Evolutionary conservation across 2,797 vertebrate species (phyloP), one percentile per base, ranked within the genome.

Genomic region (Epinephelus coioides): DNA sequence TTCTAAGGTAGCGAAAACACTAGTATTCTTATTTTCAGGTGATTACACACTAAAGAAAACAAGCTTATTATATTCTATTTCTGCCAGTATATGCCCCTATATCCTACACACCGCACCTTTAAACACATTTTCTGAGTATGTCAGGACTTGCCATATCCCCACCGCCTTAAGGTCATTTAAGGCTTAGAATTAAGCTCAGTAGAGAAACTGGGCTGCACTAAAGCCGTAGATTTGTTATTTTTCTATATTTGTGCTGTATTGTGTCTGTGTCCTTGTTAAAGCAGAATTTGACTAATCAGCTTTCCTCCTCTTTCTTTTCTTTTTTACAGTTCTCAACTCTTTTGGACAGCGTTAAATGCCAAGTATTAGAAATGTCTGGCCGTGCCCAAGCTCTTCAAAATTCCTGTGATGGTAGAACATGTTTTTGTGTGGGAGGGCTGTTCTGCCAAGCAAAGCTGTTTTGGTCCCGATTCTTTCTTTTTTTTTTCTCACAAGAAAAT

Each of bases 401-500:
- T 94, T 89, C 89, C 91, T 93, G 91, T 70, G 90, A 92, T 94
- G 94, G 92, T 90, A 83, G 93, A 95, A 95, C 94, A 96, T 95
- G 94, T 95, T 95, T 95, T 90, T 93, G 93, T 94, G 96, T 96
- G 94, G 96, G 95, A 90, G 95, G 94, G 78, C 88, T 94, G 93
- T 93, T 93, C 93, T 94, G 94, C 93, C 91, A 92, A 94, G 93
- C 93, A 94, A 93, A 95, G 93, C 94, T 95, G 94, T 94, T 95
- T 94, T 92, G 87, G 93, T 95, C 94, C 92, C 84, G 83, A 88
- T 89, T 90, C 43, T 86, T 79, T 85, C 69, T 34, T 34, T 34
- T 34, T 81, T 84, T 73, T 78, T 78, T 66, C 77, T 86, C 83
- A 83, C 83, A 88, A 89, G 86, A 89, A 92, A 89, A 93, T 90